These are phyloP conservation scores for Nymphicus hollandicus DNA, from an alignment of 2,113 vertebrate genomes.

Conservation along the genomic window DNA sequence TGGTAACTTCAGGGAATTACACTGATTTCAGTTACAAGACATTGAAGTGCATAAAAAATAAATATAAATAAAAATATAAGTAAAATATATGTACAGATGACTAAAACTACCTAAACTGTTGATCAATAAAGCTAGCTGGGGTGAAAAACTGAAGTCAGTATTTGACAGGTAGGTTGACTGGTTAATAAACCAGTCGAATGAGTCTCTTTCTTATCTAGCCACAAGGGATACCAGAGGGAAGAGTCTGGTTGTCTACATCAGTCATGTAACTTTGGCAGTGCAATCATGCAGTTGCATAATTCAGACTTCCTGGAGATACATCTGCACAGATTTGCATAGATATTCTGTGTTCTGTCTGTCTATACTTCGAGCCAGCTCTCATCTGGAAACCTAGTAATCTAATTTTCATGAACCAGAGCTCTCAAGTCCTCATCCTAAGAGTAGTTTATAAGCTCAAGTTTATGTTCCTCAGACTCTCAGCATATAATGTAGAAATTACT, in stretches of 20 bases:
- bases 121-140: background rate
- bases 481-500: background rate
- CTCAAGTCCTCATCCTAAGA: background rate
- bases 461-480: background rate
- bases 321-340: slow-evolving; percentile 52
- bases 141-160: background rate
- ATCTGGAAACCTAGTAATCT: slow-evolving; percentile 40
- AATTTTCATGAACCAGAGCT: slow-evolving; percentile 56
- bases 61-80: background rate
- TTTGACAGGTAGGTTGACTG: background rate
- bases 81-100: background rate
- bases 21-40: background rate
- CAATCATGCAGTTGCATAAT: slow-evolving; percentile 40
- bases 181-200: background rate
- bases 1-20: background rate
- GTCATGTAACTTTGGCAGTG: slow-evolving; percentile 1
- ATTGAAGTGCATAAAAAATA: background rate
- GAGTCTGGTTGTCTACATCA: slow-evolving; percentile 30
- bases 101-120: background rate
- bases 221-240: background rate
- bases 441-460: background rate
- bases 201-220: background rate
- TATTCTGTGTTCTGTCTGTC: slow-evolving; percentile 19
- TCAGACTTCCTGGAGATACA: slow-evolving; percentile 44
- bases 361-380: slow-evolving; percentile 10